Base-by-base conservation (phyloP, 2,797 vertebrate species). In the Notoglanidium macrostoma region DNA sequence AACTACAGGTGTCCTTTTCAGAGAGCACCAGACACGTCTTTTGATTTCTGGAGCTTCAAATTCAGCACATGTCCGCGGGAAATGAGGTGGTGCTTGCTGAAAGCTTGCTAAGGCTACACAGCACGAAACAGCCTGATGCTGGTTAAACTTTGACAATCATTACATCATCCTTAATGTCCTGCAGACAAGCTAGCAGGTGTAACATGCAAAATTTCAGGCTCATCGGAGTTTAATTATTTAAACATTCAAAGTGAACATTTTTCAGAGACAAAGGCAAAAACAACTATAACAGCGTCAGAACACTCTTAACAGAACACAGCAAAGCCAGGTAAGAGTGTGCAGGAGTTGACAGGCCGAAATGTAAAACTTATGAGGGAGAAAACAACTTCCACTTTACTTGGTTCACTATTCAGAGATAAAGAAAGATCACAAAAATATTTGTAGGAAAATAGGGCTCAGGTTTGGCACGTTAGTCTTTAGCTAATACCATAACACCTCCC, bases 1-100 rank as follows among this genome's bases (percentile, higher is more conserved):
- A 77, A 76, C 26, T n/a, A 51, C 73, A 76, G 46, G 14, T 78
- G 51, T 78, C 76, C 19, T 54, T 78, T 78, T 35, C n/a, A 32
- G 46, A n/a, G 26, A 51, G 74, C 26, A 29, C 26, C 49, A 77
- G 49, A 29, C 49, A 44, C 8, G 3, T 73, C 23, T 49, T 74
- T 78, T 55, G 15, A 32, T 78, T 32, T 32, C n/a, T 55, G 49
- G 74, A 78, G 74, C 74, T 55, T 54, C 15, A 17, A 19, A 77
- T 54, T 77, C 49, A 29, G 21, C 40, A 54, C 51, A 21, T 32
- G n/a, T 29, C 74, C 19, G 5, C 15, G 17, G 54, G 29, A 55
- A 78, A 78, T 21, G 29, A 3, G 3, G 17, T 17, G 21, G 51
- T 55, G 51, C 76, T 35, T 57, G 76, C 17, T 57, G 51, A 55